Percentiles rank a stretch among this genome's conserved stretches.
Conservation (phyloP, 1,140 invertebrate genomes). For the Aphaenogaster rudis region DNA sequence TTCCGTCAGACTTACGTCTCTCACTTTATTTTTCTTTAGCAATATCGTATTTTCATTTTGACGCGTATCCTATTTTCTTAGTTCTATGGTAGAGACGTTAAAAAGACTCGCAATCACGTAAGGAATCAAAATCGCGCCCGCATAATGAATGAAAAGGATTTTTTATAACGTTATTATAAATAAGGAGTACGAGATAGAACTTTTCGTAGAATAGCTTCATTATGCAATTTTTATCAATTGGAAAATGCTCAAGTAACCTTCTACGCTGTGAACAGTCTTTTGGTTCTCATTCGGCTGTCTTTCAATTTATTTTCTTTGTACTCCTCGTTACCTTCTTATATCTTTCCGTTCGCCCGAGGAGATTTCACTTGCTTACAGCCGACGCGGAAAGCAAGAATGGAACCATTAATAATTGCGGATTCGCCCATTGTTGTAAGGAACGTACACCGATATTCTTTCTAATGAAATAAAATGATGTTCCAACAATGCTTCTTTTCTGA, state of each 20-base stretch:
- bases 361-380: conserved; percentile 26
- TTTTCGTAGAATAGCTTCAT: neutral
- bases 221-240: conserved; percentile 29
- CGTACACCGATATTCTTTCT: neutral
- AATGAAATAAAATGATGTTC: neutral
- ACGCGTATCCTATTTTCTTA: conserved; percentile 7
- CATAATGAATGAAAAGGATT: neutral
- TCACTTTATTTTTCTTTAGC: conserved; percentile 21
- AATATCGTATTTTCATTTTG: conserved; percentile 10
- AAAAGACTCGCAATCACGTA: neutral
- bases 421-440: conserved; percentile 3
- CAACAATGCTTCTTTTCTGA: conserved; percentile 3
- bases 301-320: conserved; percentile 51
- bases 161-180: neutral
- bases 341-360: conserved; percentile 4
- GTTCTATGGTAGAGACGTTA: neutral
- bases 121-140: neutral
- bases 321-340: conserved; percentile 26
- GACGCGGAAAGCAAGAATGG: conserved; percentile 16
- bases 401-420: conserved; percentile 29
- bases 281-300: neutral
- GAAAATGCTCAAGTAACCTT: conserved; percentile 1
- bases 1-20: conserved; percentile 26
- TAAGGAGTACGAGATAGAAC: neutral
- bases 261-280: neutral